A percentile compares a stretch with the other conserved stretches of the same genome.
Conservation (phyloP, 1,140 invertebrate genomes). For the Ceratosolen fusciceps region DNA sequence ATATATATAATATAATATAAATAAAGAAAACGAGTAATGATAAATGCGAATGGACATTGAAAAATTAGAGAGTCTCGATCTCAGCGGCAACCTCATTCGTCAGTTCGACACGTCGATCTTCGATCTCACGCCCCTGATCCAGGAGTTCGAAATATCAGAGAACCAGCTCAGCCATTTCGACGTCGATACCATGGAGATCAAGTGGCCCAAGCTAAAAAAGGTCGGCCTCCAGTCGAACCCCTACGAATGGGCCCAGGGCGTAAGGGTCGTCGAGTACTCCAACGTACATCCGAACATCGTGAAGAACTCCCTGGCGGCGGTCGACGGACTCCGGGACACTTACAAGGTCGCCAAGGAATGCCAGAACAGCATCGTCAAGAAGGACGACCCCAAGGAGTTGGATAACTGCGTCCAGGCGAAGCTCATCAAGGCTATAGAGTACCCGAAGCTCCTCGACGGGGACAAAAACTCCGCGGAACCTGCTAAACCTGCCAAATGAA, state of each 20-base stretch:
- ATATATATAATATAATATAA: too few relatives aligned
- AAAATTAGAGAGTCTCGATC: constrained; percentile 43
- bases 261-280: constrained; percentile 38
- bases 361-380: constrained; percentile 3
- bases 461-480: constrained; percentile 10
- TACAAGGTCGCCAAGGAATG: constrained; percentile 31
- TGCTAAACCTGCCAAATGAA: not conserved
- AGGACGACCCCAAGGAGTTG: constrained; percentile 31
- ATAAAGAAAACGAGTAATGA: too few relatives aligned
- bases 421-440: constrained; percentile 22
- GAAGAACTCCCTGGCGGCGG: constrained; percentile 32
- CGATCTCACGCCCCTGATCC: constrained; percentile 28
- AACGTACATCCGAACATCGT: constrained; percentile 31
- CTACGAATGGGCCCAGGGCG: constrained; percentile 30
- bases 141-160: constrained; percentile 44
- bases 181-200: constrained; percentile 37
- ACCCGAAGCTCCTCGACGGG: constrained; percentile 31
- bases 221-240: constrained; percentile 45
- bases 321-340: constrained; percentile 41
- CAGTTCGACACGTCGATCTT: constrained; percentile 41
- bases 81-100: constrained; percentile 39
- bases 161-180: constrained; percentile 33
- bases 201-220: constrained; percentile 44
- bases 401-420: constrained; percentile 33
- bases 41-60: too few relatives aligned